phyloP scores from a whole-genome alignment of 2,113 vertebrate species.

The Lynx canadensis region DNA sequence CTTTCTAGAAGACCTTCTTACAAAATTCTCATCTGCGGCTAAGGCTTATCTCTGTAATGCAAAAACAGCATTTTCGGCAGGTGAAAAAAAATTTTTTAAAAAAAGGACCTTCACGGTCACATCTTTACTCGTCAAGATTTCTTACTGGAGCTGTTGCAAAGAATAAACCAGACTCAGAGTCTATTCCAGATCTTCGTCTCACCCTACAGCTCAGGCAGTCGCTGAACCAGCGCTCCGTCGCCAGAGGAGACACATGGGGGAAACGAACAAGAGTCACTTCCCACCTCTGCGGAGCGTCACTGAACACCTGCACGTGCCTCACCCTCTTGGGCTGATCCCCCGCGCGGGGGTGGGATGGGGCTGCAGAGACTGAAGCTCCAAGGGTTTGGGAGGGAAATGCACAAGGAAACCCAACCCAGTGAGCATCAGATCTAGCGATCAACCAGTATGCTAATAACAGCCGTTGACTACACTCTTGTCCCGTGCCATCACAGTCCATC shows the following conservation, averaged over 20 bases:
- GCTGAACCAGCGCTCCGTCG: neutral
- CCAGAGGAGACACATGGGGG: neutral
- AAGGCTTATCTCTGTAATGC: neutral
- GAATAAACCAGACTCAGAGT: neutral
- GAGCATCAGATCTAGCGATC: neutral
- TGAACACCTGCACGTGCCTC: neutral
- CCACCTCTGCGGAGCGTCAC: neutral
- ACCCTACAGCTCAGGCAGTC: neutral
- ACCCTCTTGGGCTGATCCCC: neutral
- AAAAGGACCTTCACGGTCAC: neutral
- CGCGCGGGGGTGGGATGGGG: neutral
- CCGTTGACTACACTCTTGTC: rapidly evolving
- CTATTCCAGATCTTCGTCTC: neutral
- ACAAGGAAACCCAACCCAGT: neutral
- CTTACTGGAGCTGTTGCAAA: neutral
- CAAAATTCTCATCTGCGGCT: too few species aligned
- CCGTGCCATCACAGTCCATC: rapidly evolving
- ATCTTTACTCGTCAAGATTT: neutral
- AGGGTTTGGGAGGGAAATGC: neutral
- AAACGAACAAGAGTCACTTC: neutral
- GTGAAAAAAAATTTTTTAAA: neutral
- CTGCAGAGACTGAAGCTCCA: neutral
- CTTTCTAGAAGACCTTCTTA: neutral
- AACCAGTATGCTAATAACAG: rapidly evolving
- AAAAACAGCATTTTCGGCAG: neutral